Evolutionary conservation across 2,888 invertebrate species (phyloP), one percentile per base, ranked within the genome.

Genomic region (Parthenolecanium corni): DNA sequence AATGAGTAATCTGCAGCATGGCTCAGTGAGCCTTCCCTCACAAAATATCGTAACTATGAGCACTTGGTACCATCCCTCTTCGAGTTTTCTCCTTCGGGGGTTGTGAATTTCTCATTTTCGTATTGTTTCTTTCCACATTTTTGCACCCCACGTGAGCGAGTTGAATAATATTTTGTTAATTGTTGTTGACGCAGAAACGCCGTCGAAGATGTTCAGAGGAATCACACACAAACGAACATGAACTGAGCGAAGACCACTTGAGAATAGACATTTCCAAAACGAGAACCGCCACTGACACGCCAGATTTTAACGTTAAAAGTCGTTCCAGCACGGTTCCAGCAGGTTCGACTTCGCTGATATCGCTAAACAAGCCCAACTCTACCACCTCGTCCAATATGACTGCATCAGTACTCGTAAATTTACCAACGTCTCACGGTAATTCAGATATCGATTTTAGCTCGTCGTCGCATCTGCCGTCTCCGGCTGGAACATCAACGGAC

Each of bases 341-440:
- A 23, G 52, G 44, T 62, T 62, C 62, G 24, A 62, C 62, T 24
- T 62, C 70, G 9, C 65, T 70, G 31, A 69, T 68, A 11, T 69
- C 70, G 46, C 67, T 70, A 65, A 69, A 70, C 67, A 71, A 71
- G 64, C 71, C 71, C 46, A 71, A 72, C 64, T 71, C 71, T 31
- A 71, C 70, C 40, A 70, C 71, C 12, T 71, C 71, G 31, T 71
- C 71, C 65, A 71, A 71, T 40, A 70, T 71, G 69, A 71, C 71
- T 11, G 71, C 71, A 23, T 70, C 71, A 20, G 72, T 72, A 21
- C 71, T 72, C 20, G 72, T 72, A 56, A 72, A 72, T 65, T 68
- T 72, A 53, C 72, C 72, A 36, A 68, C 70, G 24, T 71, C 71
- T 16, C 71, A 71, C 66, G 70, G 71, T 23, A 71, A 70, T 65